Evolutionary conservation across 2,888 invertebrate genomes (phyloP), one percentile per base, ranked within the genome.

Genomic region (Drosophila tanythrix): DNA sequence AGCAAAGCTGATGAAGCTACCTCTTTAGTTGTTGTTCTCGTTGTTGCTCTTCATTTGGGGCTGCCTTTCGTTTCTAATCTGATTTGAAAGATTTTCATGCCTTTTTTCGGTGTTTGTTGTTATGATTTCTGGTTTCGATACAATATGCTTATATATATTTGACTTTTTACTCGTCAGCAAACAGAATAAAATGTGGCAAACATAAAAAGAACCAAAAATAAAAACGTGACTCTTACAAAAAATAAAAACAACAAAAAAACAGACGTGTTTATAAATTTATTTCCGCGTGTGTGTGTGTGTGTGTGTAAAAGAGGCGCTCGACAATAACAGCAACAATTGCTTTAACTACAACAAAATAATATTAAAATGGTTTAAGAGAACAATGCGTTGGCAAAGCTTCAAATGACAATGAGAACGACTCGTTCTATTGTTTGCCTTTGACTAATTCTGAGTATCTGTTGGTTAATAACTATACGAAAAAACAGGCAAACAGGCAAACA

Each of bases 211-310:
- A 18, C 29, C 29, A 25, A 52, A 60, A 33, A 48, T 35, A 83
- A 86, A 87, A 86, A 85, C 80, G 83, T 86, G 86, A 86, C 86
- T 86, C 74, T 74, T 76, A 77, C 76, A 81, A 80, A 81, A 27
- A 27, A 5, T 2, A n/a, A 27, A 29, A 6, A 8, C 13, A 38
- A 18, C 8, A 25, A 29, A 75, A 88, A 88, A 38, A 75, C 85
- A 88, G 63, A 88, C 88, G 82, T 86, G 88, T 85, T 78, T 78
- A 61, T 81, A 74, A 76, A 81, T 79, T 81, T 79, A 55, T 64
- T 59, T 79, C 33, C 21, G 15, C 33, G 29, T 31, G 51, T 67
- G 64, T 66, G 74, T 79, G 74, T 70, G 58, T 70, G 78, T 80
- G 73, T 78, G 21, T 68, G 73, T 43, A 15, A 15, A 67, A 59